Evolutionary conservation across 2,888 invertebrate genomes (phyloP).

Genomic region (Auanema sp.): DNA sequence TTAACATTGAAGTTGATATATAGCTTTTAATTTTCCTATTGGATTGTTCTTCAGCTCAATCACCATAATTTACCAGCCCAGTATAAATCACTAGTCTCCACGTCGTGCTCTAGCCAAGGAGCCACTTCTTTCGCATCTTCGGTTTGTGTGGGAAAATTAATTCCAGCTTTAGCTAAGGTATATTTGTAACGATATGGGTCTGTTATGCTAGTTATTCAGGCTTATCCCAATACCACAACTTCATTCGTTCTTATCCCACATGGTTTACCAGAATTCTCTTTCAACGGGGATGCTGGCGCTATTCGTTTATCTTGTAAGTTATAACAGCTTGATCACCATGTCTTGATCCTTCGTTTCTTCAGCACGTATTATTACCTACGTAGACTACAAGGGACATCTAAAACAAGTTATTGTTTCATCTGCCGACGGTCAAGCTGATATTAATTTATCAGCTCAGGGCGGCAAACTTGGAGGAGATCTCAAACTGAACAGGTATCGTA

Average conservation of each 20-base stretch:
- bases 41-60: conserved; percentile 31
- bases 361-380: conserved; percentile 60
- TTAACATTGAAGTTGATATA: conserved; percentile 50
- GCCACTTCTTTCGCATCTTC: conserved; percentile 11
- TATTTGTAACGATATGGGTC: background rate
- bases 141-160: conserved; percentile 44
- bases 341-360: conserved; percentile 4
- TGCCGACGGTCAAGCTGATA: conserved; percentile 58
- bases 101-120: conserved; percentile 38
- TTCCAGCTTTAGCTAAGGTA: conserved; percentile 39
- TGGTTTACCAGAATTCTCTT: conserved; percentile 55
- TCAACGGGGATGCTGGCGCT: conserved; percentile 52
- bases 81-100: conserved; percentile 50
- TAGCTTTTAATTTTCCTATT: background rate
- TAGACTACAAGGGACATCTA: conserved; percentile 26
- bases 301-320: conserved; percentile 52
- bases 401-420: conserved; percentile 54
- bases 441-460: conserved; percentile 44
- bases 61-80: conserved; percentile 40
- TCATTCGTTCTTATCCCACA: conserved; percentile 59
- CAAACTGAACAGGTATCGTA: conserved; percentile 52
- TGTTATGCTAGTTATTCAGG: conserved; percentile 15
- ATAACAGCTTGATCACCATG: background rate
- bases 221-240: conserved; percentile 57
- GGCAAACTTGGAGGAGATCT: conserved; percentile 51